These are phyloP conservation scores for Mya arenaria DNA, from an alignment of 1,140 invertebrate genomes.

Conservation along the genomic window DNA sequence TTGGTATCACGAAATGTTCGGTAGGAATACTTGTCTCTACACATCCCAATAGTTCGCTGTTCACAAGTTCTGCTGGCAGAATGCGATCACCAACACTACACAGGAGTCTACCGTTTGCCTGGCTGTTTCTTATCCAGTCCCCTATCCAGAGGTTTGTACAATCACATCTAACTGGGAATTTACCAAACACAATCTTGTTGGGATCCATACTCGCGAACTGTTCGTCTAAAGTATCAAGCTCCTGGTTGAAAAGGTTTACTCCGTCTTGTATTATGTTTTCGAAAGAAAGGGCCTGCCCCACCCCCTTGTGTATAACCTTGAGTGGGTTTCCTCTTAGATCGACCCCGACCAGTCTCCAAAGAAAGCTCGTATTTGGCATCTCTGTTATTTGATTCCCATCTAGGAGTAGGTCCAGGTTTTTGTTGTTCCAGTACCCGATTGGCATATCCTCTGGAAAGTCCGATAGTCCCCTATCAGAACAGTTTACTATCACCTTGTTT, in stretches of 20 bases:
- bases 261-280: too few species aligned
- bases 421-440: conserved; percentile 5
- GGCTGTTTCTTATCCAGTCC: conserved; percentile 9
- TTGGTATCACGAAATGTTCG: not conserved
- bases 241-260: not conserved
- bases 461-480: not conserved
- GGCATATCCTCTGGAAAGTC: conserved; percentile 1
- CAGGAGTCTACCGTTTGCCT: not conserved
- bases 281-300: not conserved
- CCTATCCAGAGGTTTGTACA: conserved; percentile 34
- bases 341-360: not conserved
- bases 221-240: not conserved
- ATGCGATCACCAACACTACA: not conserved
- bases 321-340: not conserved
- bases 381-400: conserved; percentile 2
- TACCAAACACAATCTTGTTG: not conserved
- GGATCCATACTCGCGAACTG: not conserved
- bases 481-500: not conserved
- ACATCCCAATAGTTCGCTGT: not conserved
- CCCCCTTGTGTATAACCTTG: not conserved
- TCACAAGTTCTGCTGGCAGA: not conserved
- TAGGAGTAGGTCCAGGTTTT: not conserved
- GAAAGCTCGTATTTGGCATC: not conserved
- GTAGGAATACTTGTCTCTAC: too few species aligned
- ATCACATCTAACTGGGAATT: conserved; percentile 5